A percentile compares a stretch with the other conserved stretches of the same genome.
Evolutionary conservation across 2,888 invertebrate genomes (phyloP).

Genomic region (Apamea sordens): DNA sequence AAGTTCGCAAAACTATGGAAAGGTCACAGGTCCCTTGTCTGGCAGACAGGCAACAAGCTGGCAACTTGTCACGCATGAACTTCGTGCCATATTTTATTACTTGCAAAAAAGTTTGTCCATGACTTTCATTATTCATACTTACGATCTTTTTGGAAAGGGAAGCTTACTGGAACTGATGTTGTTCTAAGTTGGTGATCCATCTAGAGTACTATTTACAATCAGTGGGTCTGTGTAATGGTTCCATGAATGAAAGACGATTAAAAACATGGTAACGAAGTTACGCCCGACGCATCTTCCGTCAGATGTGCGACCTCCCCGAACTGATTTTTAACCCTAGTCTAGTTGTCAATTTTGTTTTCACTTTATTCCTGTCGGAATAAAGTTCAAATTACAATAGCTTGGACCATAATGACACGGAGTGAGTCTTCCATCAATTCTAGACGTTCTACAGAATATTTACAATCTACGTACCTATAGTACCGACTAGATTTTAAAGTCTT

Average conservation of each 20-base stretch:
- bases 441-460: background rate
- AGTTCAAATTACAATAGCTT: background rate
- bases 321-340: background rate
- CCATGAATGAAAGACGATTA: background rate
- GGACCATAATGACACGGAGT: background rate
- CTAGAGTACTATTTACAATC: background rate
- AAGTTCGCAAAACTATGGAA: constrained; percentile 27
- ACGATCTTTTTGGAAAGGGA: background rate
- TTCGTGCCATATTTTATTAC: constrained; percentile 33
- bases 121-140: constrained; percentile 11
- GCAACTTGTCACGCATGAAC: constrained; percentile 24
- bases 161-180: background rate
- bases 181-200: background rate
- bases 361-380: background rate
- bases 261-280: background rate
- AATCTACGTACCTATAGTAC: background rate
- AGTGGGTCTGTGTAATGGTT: background rate
- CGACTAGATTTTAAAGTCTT: constrained; percentile 9
- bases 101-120: background rate
- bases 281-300: background rate
- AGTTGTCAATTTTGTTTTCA: background rate
- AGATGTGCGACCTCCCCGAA: background rate
- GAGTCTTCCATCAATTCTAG: background rate
- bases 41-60: constrained; percentile 10
- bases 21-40: constrained; percentile 31